Evolutionary conservation across 2,797 vertebrate species (phyloP).

Genomic region (Falco naumanni): DNA sequence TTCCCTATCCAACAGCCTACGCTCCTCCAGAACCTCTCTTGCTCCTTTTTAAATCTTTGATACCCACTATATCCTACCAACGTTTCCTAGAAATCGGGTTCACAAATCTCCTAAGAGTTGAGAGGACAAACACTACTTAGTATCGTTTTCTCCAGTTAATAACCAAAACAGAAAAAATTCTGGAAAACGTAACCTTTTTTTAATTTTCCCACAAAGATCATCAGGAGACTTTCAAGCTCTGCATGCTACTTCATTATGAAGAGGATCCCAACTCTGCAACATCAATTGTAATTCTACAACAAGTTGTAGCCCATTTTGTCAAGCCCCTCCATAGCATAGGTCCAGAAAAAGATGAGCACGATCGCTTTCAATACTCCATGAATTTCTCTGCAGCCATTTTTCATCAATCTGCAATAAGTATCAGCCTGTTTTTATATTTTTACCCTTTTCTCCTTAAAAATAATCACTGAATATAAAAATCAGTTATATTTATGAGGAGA

Average conservation of each 20-base stretch:
- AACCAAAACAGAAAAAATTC: not conserved
- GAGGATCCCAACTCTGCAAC: not conserved
- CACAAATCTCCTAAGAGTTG: not conserved
- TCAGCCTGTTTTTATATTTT: not conserved
- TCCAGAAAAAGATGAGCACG: not conserved
- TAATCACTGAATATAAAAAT: not conserved
- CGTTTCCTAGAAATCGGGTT: not conserved
- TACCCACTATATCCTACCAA: not conserved
- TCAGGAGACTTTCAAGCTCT: not conserved
- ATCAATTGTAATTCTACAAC: not conserved
- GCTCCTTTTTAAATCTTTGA: not conserved
- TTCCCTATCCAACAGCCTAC: not conserved
- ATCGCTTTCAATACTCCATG: not conserved
- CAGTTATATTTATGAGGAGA: not conserved
- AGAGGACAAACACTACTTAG: not conserved
- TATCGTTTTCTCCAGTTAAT: not conserved
- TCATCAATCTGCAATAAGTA: not conserved
- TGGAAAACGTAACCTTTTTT: not conserved
- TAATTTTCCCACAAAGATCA: not conserved
- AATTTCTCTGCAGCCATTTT: not conserved
- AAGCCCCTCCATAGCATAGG: not conserved
- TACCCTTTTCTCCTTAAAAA: not conserved
- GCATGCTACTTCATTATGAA: not conserved
- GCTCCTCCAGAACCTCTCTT: not conserved
- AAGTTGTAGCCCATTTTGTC: not conserved